Base-by-base conservation (phyloP, 2,113 vertebrate genomes). In the Mungos mungo region DNA sequence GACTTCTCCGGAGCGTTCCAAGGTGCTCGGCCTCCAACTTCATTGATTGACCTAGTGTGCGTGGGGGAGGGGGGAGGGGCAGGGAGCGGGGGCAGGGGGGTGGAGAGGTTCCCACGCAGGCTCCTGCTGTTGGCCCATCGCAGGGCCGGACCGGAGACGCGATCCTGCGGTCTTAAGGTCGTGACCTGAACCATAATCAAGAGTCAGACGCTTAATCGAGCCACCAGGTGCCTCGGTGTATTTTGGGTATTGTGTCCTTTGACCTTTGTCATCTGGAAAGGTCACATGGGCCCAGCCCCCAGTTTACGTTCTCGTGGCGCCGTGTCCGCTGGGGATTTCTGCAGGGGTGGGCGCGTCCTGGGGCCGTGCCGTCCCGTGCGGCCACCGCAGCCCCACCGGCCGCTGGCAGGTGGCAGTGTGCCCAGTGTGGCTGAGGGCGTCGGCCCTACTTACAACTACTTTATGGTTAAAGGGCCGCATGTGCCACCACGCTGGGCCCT, bases 241-340 rank as follows among this genome's bases (percentile, higher is more conserved):
- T 54, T 31, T 11, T 47, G 19, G 35, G 19, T n/a, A 2, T 3
- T 21, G 45, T 16, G 0, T 54, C 4, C 5, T 33, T 27, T 25
- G 14, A 8, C 21, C 15, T 33, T 5, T 3, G 7, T 38, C 60
- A 14, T 69, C 77, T 35, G 5, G 90, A 18, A 33, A 29, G 21
- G 13, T 15, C 25, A 2, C 0, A 6, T 3, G 27, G 41, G 41
- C 52, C 29, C 3, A 5, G 1, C 2, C 29, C n/a, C 18, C 4
- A 3, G n/a, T 2, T 1, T 8, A 0, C 0, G 2, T 7, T 3
- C 50, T 8, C 1, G 0, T 0, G 23, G 8, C 2, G 0, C 65
- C 7, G 13, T 13, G 15, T 63, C 27, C 82, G 21, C 19, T 0
- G 25, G 65, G 41, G 31, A 13, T 12, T 33, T 3, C 50, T 60